Evolutionary conservation across 2,797 vertebrate genomes (phyloP), one percentile per base, ranked within the genome.

Genomic region (Dryobates pubescens): DNA sequence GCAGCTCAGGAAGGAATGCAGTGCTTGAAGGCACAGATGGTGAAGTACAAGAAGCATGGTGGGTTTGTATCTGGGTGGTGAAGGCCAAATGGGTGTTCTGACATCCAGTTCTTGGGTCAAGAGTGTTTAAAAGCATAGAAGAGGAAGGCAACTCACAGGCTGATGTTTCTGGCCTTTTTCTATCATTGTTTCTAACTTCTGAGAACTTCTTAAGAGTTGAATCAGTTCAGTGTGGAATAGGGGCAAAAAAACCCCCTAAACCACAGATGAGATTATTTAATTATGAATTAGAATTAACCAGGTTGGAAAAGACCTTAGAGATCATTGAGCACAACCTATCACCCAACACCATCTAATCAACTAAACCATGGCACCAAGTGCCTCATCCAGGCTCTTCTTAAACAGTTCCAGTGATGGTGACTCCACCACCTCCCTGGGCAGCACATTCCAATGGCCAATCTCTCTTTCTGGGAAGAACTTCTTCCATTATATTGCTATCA

Each of bases 21-120:
- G 15, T 56, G 32, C 15, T 64, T 49, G 54, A 24, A 70, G 32
- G 64, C 2, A 0, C 8, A 51, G 19, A 24, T 63, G 3, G 30
- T 20, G 26, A 5, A n/a, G 17, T 2, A 2, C 22, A 5, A 30
- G 22, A 8, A 20, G 57, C 12, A 7, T 5, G 6, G 3, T 63
- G 61, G 11, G 9, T 53, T 16, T 58, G 17, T 38, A 15, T 32
- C 65, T 7, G 3, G 3, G 7, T 7, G 5, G n/a, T 9, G 36
- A 45, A 6, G 41, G 61, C 38, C 54, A 32, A 43, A 6, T 1
- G 11, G 29, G 6, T 34, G 9, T 34, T 71, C 56, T 62, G 27
- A 32, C 13, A 8, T n/a, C 63, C 5, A 7, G 10, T 12, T 70
- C 38, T 86, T 36, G 20, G 0, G 1, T 53, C n/a, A 56, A 45